Evolutionary conservation across 2,113 vertebrate species (phyloP).

Genomic region (Asarcornis scutulata): DNA sequence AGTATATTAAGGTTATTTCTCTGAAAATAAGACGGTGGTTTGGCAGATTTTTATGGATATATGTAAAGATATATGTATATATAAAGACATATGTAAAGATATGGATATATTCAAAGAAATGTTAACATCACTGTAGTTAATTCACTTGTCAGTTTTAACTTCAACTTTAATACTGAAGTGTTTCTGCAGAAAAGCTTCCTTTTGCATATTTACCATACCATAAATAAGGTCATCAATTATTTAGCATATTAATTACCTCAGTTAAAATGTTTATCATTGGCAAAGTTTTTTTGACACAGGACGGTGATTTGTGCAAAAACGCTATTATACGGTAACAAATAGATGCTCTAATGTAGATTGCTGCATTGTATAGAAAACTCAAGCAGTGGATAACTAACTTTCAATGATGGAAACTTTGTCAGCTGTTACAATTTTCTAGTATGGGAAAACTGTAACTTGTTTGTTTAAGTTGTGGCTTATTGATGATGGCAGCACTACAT

Average conservation of each 20-base stretch:
- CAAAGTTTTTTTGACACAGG: background rate
- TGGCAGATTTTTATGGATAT: background rate
- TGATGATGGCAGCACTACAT: background rate
- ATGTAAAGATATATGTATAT: background rate
- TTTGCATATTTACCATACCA: background rate
- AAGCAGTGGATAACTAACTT: background rate
- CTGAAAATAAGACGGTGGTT: background rate
- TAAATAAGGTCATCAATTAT: background rate
- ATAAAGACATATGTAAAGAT: background rate
- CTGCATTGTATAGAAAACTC: background rate
- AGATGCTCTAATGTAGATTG: background rate
- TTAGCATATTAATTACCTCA: background rate
- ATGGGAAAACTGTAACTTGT: rapidly evolving
- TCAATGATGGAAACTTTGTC: background rate
- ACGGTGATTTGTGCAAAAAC: background rate
- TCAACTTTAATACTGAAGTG: background rate
- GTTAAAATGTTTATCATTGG: background rate
- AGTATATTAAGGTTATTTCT: background rate
- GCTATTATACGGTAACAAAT: background rate
- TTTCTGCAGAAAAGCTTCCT: background rate
- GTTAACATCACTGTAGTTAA: background rate
- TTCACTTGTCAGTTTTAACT: background rate
- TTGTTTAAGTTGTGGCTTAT: background rate
- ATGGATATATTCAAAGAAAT: no score
- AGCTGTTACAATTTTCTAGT: background rate